Conservation (phyloP, 2,888 invertebrate genomes). For the Siphonodentalium dalli region DNA sequence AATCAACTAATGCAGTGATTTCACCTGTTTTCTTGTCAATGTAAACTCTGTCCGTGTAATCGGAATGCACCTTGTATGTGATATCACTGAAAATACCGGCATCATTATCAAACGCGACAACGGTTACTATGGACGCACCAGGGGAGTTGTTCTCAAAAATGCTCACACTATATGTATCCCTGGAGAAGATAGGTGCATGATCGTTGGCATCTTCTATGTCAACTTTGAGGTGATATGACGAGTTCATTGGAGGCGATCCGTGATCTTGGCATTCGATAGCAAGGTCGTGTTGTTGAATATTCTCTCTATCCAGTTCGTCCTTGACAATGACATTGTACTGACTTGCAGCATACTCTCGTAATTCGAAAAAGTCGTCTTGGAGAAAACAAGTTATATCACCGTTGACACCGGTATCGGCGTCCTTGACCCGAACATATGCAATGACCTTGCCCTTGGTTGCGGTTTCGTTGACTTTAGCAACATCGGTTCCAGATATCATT, state of each 20-base stretch:
- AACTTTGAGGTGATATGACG: constrained; percentile 13
- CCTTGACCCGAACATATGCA: constrained; percentile 84
- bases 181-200: constrained; percentile 19
- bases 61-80: constrained; percentile 15
- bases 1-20: constrained; percentile 11
- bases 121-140: constrained; percentile 13
- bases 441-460: constrained; percentile 89
- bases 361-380: constrained; percentile 27
- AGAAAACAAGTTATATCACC: constrained; percentile 47
- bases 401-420: constrained; percentile 47
- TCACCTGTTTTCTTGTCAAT: constrained; percentile 12
- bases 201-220: constrained; percentile 20
- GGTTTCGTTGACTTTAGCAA: constrained; percentile 68
- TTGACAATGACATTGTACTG: constrained; percentile 22
- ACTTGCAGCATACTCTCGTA: too few species aligned
- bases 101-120: constrained; percentile 18
- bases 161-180: constrained; percentile 9
- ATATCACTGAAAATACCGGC: constrained; percentile 12
- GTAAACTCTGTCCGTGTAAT: constrained; percentile 7
- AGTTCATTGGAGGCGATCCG: constrained; percentile 20
- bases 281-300: constrained; percentile 5
- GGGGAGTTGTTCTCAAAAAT: constrained; percentile 16
- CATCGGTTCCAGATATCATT: constrained; percentile 75
- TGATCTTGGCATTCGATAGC: constrained; percentile 20
- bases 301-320: constrained; percentile 22